These are phyloP conservation scores for Eupeodes latifasciatus DNA, from an alignment of 2,888 invertebrate species.

Conservation along the genomic window DNA sequence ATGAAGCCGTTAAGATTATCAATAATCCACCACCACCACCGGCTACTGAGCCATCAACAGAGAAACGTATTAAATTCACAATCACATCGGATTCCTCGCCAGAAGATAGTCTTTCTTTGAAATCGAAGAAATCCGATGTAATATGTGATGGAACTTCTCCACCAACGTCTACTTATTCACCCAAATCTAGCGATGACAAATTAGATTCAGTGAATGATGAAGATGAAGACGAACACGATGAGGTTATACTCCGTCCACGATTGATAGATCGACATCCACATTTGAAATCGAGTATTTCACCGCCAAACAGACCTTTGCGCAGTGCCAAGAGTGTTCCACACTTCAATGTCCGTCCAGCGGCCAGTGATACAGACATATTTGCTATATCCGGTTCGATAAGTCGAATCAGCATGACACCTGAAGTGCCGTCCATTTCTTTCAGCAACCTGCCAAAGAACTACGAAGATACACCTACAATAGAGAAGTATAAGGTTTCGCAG, in stretches of 20 bases:
- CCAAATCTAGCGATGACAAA: constrained; percentile 27
- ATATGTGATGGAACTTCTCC: constrained; percentile 60
- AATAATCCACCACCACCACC: constrained; percentile 44
- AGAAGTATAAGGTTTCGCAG: constrained; percentile 83
- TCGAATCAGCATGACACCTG: constrained; percentile 84
- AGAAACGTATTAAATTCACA: constrained; percentile 82
- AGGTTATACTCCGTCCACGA: constrained; percentile 81
- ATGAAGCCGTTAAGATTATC: constrained; percentile 51
- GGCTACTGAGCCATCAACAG: constrained; percentile 69
- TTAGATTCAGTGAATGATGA: constrained; percentile 20
- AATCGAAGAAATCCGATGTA: constrained; percentile 80
- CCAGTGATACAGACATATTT: constrained; percentile 84
- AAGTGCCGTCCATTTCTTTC: constrained; percentile 84
- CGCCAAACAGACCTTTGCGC: constrained; percentile 80
- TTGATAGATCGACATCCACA: constrained; percentile 81
- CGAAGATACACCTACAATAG: constrained; percentile 84
- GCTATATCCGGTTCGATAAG: constrained; percentile 81
- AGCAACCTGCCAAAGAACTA: constrained; percentile 84
- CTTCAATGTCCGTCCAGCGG: constrained; percentile 81
- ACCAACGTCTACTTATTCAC: constrained; percentile 53
- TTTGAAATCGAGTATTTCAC: constrained; percentile 75
- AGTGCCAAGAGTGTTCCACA: constrained; percentile 83
- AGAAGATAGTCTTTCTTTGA: constrained; percentile 81
- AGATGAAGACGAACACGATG: constrained; percentile 77
- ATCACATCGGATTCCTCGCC: constrained; percentile 81